Base-by-base conservation (phyloP, 37 sponge, comb jelly and placozoan species). In the Aplysina aerophoba region DNA sequence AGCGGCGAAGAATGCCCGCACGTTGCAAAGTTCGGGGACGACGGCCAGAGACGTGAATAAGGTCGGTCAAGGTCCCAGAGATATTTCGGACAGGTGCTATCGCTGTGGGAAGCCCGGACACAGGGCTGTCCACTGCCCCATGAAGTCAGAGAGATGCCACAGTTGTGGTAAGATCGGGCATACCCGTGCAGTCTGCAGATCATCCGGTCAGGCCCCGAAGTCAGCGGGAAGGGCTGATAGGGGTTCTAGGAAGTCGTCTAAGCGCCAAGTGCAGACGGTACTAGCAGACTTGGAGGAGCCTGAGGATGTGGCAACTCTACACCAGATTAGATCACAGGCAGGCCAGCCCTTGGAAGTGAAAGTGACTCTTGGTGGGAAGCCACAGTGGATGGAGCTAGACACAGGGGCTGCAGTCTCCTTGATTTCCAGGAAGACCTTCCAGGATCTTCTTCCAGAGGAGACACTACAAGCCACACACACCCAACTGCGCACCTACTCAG, bases 61-160 rank as follows among this genome's bases (percentile, higher is more conserved):
- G n/a, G n/a, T n/a, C n/a, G n/a, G n/a, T n/a, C n/a, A n/a, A n/a
- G n/a, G n/a, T n/a, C n/a, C n/a, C n/a, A n/a, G n/a, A n/a, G n/a
- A n/a, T n/a, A n/a, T n/a, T n/a, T n/a, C n/a, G n/a, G n/a, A n/a
- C n/a, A n/a, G n/a, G n/a, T 73, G 74, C 20, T 73, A 30, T 37
- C 35, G 74, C 5, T 73, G 74, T 73, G 74, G 74, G 14, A 73
- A 19, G 31, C 39, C 74, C 20, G 37, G 37, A 30, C 74, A 73
- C 41, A 73, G 37, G 74, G 74, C 74, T 38, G 20, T 38, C 39
- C 8, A 11, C 14, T 73, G 74, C 20, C 31, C 8, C 14, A 21
- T 30, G 40, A 73, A 73, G 20, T 37, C 31, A 12, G 37, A 12
- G 8, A 40, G 31, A 11, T 73, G 74, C 37, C 74, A 73, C 20